Base-by-base conservation (phyloP, 2,113 vertebrate genomes). In the Lamprologus speciosus region DNA sequence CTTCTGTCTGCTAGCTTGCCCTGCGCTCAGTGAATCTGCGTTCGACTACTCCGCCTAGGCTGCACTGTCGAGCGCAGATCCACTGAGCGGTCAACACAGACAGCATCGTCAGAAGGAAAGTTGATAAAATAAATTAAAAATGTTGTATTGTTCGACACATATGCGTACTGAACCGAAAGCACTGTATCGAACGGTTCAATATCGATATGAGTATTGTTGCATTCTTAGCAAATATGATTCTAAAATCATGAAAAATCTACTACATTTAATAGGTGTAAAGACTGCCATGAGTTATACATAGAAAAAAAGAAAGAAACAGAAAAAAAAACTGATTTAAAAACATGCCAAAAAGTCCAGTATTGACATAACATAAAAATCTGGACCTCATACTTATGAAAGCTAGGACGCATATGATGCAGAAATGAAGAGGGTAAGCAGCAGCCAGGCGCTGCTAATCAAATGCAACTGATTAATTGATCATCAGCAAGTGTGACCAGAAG, bases 1-100 rank as follows among this genome's bases (percentile, higher is more conserved):
- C n/a, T n/a, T n/a, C n/a, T n/a, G n/a, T n/a, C n/a, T n/a, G 7
- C 31, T 33, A 33, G 31, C 31, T 33, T 33, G 0, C 31, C 0
- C 31, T 33, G 31, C 31, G 31, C 31, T 33, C 31, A 33, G 7
- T 33, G 31, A 33, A 33, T 33, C 31, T 33, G 31, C 3, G 31
- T 33, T 33, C 31, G 31, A 33, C 7, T 33, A 33, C 31, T 33
- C 31, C 7, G 7, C 31, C 31, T 8, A 33, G 31, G 31, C 31
- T 33, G 31, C 33, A 33, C 33, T 33, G 33, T 33, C 33, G 7
- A 33, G 33, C 7, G 0, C 33, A 33, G 33, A 33, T 33, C 7
- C 33, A 33, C 33, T 33, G 33, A 33, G 33, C 33, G 3, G 0
- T 33, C 33, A 33, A 33, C 7, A 33, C 33, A 33, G 33, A 33